A percentile compares a stretch with the other conserved stretches of the same genome.
Evolutionary conservation across 1,140 invertebrate genomes (phyloP).

Genomic region (Drosophila mayri): DNA sequence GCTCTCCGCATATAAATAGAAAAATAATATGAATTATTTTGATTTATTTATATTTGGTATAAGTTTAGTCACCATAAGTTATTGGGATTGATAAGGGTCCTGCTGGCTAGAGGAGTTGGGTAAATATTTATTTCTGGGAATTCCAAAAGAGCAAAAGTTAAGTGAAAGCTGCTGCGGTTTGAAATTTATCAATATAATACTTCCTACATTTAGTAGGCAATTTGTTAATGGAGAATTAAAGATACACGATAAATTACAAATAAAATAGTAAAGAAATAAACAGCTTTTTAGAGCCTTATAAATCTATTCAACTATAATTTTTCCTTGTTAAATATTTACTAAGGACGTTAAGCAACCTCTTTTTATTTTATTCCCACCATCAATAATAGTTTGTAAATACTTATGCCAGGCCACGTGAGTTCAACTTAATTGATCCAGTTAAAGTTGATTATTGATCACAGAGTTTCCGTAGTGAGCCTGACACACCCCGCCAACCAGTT

Average conservation of each 20-base stretch:
- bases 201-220: neutral
- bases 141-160: neutral
- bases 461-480: constrained; percentile 20
- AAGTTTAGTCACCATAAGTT: neutral
- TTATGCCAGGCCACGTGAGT: neutral
- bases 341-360: neutral
- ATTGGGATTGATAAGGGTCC: constrained; percentile 27
- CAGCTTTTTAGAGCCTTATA: neutral
- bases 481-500: constrained; percentile 39
- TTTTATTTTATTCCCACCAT: neutral
- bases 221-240: too few species aligned
- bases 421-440: constrained; percentile 23
- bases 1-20: constrained; percentile 3
- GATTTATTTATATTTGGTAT: neutral
- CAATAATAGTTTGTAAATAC: constrained; percentile 5
- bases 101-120: neutral
- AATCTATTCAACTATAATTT: neutral
- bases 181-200: neutral
- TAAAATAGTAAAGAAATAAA: neutral
- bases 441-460: constrained; percentile 7
- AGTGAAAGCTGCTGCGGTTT: too few species aligned
- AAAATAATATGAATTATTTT: constrained; percentile 6
- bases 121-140: neutral
- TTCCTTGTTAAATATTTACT: too few species aligned
- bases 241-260: neutral